A percentile compares a stretch with the other conserved stretches of the same genome.
Conservation (phyloP, 2,888 invertebrate species). For the Boloria euphrosyne region DNA sequence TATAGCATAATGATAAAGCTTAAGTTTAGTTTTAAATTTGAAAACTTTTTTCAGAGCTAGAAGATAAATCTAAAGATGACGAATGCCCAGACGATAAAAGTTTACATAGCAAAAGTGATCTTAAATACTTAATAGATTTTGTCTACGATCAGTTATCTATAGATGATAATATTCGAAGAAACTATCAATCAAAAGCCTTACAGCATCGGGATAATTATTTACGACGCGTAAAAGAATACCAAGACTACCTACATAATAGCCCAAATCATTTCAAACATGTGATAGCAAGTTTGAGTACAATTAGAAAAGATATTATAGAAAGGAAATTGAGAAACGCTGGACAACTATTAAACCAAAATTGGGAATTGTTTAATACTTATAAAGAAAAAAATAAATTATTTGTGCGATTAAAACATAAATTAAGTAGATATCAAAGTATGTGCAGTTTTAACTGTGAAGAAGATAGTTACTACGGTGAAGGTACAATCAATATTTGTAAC, state of each 20-base stretch:
- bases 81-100: slow-evolving; percentile 40
- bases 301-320: slow-evolving; percentile 40
- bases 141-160: slow-evolving; percentile 39
- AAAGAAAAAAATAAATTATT: slow-evolving; percentile 26
- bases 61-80: no score
- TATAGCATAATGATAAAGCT: no score
- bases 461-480: slow-evolving; percentile 30
- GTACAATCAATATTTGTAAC: background rate
- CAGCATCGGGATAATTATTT: slow-evolving; percentile 41
- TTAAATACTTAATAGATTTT: slow-evolving; percentile 48
- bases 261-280: slow-evolving; percentile 54
- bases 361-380: slow-evolving; percentile 36
- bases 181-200: slow-evolving; percentile 39
- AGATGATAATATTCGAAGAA: slow-evolving; percentile 37
- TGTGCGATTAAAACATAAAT: slow-evolving; percentile 27
- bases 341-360: slow-evolving; percentile 38
- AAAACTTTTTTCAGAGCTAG: no score
- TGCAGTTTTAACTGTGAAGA: slow-evolving; percentile 48
- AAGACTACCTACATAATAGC: slow-evolving; percentile 41
- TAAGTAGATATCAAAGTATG: slow-evolving; percentile 37
- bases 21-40: no score
- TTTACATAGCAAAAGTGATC: slow-evolving; percentile 45
- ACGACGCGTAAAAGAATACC: slow-evolving; percentile 41
- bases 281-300: slow-evolving; percentile 46
- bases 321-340: slow-evolving; percentile 40